Evolutionary conservation across 2,797 vertebrate genomes (phyloP).

Genomic region (Chromis chromis): DNA sequence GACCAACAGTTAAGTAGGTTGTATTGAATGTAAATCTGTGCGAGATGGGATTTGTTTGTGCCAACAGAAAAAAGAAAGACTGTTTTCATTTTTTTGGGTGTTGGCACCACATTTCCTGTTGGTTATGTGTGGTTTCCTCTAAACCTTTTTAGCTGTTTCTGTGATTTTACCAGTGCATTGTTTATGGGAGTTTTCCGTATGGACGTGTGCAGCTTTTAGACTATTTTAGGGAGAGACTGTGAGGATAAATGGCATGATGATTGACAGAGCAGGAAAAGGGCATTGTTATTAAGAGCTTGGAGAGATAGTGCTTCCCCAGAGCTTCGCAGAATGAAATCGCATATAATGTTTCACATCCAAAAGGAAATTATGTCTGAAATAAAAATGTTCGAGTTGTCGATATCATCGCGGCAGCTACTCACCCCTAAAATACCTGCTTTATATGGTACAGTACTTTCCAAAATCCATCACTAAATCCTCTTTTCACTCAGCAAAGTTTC

Average conservation of each 20-base stretch:
- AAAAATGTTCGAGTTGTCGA: conserved; percentile 33
- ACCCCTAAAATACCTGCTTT: conserved; percentile 29
- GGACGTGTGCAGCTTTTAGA: conserved; percentile 40
- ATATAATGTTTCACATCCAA: conserved; percentile 36
- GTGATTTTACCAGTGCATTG: conserved; percentile 54
- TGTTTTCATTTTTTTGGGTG: conserved; percentile 48
- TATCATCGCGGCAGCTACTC: conserved; percentile 43
- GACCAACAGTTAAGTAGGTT: conserved; percentile 28
- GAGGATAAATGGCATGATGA: conserved; percentile 48
- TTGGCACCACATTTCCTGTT: conserved; percentile 67
- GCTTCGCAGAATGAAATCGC: conserved; percentile 30
- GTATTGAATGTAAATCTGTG: conserved; percentile 13
- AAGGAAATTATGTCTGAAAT: conserved; percentile 44
- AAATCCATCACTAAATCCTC: conserved; percentile 60
- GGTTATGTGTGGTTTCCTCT: conserved; percentile 61
- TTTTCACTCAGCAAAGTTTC: conserved; percentile 54
- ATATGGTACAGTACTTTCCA: conserved; percentile 24
- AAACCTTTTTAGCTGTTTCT: conserved; percentile 48
- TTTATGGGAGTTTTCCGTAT: conserved; percentile 39
- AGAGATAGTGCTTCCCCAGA: conserved; percentile 17
- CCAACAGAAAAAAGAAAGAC: conserved; percentile 5
- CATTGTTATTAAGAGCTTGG: conserved; percentile 63
- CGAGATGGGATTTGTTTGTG: conserved; percentile 22
- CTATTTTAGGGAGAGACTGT: conserved; percentile 65
- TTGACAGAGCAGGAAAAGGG: conserved; percentile 66